Evolutionary conservation across 2,888 invertebrate genomes (phyloP).

Genomic region (Argyra leucocephala): DNA sequence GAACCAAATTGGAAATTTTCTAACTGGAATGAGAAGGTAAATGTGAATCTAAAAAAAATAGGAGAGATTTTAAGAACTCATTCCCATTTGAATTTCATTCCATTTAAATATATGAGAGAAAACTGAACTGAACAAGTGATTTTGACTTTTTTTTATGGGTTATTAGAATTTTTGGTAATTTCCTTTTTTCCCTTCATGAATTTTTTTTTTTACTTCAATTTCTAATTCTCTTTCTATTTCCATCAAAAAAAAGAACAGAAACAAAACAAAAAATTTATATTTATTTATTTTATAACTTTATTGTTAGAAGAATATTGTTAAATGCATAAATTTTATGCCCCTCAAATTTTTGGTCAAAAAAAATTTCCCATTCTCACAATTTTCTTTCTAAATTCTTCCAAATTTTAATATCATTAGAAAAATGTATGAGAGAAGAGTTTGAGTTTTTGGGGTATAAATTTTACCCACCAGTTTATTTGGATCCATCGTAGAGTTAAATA

Average conservation of each 20-base stretch:
- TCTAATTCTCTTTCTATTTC: not conserved
- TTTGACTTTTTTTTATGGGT: not conserved
- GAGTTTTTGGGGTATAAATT: not conserved
- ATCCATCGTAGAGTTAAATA: not conserved
- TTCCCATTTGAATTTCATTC: too few relatives aligned
- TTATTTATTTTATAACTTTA: not conserved
- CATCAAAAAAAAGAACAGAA: too few relatives aligned
- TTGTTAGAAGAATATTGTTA: not conserved
- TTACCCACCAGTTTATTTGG: constrained; percentile 1
- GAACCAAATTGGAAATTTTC: too few relatives aligned
- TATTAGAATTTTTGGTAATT: constrained; percentile 6
- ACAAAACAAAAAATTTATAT: not conserved
- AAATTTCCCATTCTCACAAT: not conserved
- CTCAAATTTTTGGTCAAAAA: not conserved
- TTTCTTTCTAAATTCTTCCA: not conserved
- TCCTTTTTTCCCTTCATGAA: not conserved
- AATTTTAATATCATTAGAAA: not conserved
- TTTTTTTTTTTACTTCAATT: not conserved
- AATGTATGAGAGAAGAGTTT: not conserved
- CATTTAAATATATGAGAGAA: too few relatives aligned
- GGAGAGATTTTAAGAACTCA: too few relatives aligned
- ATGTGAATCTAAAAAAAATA: too few relatives aligned
- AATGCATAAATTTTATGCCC: not conserved
- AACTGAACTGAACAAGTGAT: too few relatives aligned
- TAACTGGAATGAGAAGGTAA: too few relatives aligned